Base-by-base conservation (phyloP, 2,797 vertebrate species). In the Manis javanica region DNA sequence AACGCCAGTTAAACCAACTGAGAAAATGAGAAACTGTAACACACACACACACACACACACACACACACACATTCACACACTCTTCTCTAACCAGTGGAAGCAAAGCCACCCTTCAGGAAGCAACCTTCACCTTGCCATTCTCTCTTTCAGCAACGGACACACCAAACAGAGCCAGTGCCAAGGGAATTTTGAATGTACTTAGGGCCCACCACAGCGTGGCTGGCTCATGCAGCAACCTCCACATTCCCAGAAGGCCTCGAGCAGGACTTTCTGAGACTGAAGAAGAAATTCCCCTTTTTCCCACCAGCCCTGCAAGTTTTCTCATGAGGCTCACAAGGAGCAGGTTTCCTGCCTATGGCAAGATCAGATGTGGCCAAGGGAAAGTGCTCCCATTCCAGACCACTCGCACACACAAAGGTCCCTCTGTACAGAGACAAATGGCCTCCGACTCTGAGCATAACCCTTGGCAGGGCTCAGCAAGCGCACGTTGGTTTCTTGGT, bases 331-430 rank as follows among this genome's bases (percentile, higher is more conserved):
- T 92, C 15, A 0, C 19, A 42, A 87, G 34, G 53, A 75, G 87
- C 92, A 71, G 77, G 92, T 87, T 95, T 97, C 95, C 94, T 97
- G 97, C 90, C 97, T 68, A 42, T 29, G 39, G 63, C 34, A 53
- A 97, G 95, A 95, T 94, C 81, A 37, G 96, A 96, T 96, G 96
- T 96, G 94, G 94, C 1, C 7, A 93, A 82, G 90, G 93, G 87
- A 87, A 83, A 83, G 79, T 63, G 72, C 55, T 69, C 84, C 21
- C n/a, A 10, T 66, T 92, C 91, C 93, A 96, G 90, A 93, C 85
- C 88, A 37, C 53, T 72, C 86, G 39, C 95, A 96, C 97, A 97
- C 94, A 96, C 97, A 97, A 96, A 97, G 95, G 26, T 88, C 31
- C 37, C 79, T 97, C 93, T 96, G 98, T 96, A 72, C 89, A 42